Base-by-base conservation (phyloP, 2,888 invertebrate genomes). In the Eupithecia tripunctaria region DNA sequence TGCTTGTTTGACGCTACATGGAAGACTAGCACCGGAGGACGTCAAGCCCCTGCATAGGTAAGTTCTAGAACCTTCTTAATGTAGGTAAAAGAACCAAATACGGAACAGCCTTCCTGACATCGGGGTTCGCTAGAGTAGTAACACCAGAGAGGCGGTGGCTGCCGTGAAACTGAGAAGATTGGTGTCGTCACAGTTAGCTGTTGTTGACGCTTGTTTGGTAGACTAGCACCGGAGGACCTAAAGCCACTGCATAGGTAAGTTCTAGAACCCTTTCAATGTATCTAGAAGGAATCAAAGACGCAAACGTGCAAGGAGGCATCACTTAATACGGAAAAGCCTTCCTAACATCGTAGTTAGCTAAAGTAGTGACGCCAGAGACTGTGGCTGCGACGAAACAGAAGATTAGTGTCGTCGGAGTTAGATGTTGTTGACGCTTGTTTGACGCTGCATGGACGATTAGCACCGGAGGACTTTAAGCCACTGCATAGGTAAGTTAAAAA, bases 291-390 rank as follows among this genome's bases (percentile, higher is more conserved):
- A 98, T 98, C 43, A 98, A 99, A 79, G 99, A 99, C 91, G 99
- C 99, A 0, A 98, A 98, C 84, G 99, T 99, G 0, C 98, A 98
- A 95, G 93, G 99, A 2, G 99, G 99, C 18, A 89, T 89, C 73
- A 85, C 97, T 66, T 99, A 99, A 88, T 99, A 99, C 88, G 98
- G 99, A 86, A 98, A 98, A 82, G 98, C 99, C 0, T 99, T 99
- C 90, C 96, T 99, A 76, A 97, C 96, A 0, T 95, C 96, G 14
- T 98, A 98, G 81, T 99, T 98, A 80, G 85, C 86, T 0, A 77
- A 90, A 1, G 97, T 96, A 78, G 98, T 98, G 3, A 77, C 85
- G 0, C 88, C 89, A 79, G 89, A 95, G 84, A 81, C 94, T 75
- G 86, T 94, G 73, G 86, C 96, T 73, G 88, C 95, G 41, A 93